Conservation (phyloP, 2,797 vertebrate genomes). For the Delichon dasypus region DNA sequence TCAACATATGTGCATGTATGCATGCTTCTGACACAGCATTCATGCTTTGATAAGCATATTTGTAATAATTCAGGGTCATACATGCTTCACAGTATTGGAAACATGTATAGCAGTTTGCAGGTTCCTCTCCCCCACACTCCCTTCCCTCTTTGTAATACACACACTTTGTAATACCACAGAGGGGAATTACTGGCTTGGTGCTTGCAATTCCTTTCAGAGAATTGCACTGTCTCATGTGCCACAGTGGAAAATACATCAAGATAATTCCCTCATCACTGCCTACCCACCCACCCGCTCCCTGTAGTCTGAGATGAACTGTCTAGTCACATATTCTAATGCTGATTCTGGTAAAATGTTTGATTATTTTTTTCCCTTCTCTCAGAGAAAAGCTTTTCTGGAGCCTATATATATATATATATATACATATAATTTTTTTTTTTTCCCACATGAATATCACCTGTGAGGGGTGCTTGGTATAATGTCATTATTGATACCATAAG, state of each 20-base stretch:
- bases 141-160: neutral
- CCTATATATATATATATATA: too few species aligned
- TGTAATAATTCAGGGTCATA: conserved; percentile 11
- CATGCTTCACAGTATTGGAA: neutral
- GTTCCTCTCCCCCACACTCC: neutral
- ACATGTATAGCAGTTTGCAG: neutral
- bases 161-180: conserved; percentile 37
- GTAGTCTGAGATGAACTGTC: conserved; percentile 47
- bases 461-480: conserved; percentile 3
- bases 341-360: conserved; percentile 40
- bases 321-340: conserved; percentile 44
- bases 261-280: conserved; percentile 38
- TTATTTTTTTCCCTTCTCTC: neutral
- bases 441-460: neutral
- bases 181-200: conserved; percentile 38
- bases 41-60: neutral
- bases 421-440: conserved; percentile 46
- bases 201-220: conserved; percentile 51
- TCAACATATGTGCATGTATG: neutral
- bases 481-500: neutral
- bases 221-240: conserved; percentile 35
- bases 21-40: neutral
- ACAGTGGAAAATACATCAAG: conserved; percentile 38
- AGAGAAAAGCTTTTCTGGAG: conserved; percentile 28
- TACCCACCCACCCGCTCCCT: conserved; percentile 26